Evolutionary conservation across 2,888 invertebrate species (phyloP), one percentile per base, ranked within the genome.

Genomic region (Ichneumon xanthorius): DNA sequence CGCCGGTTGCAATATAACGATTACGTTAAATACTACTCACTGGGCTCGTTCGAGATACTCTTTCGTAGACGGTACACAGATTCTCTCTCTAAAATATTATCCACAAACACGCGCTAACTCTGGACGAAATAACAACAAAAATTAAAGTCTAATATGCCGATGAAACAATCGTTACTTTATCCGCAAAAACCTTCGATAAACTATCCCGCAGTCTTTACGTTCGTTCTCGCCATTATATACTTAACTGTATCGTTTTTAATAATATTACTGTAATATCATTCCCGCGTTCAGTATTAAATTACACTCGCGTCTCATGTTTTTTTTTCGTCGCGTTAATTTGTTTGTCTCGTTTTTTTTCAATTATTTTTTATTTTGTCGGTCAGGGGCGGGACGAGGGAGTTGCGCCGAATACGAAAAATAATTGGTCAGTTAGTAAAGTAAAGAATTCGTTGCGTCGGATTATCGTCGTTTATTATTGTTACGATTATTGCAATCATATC

Each of bases 221-320:
- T 76, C 53, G 45, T 71, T 82, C 72, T 81, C 83, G 84, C 85
- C 82, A 84, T 86, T 79, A 77, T 70, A 73, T 71, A 77, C 73
- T 84, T 84, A 48, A 84, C 70, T 63, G 26, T 63, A 76, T 77
- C 53, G 75, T 65, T 79, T 61, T 33, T 68, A 79, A 50, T 53
- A 65, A 26, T 79, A 79, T 75, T 82, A 76, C 75, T 80, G 53
- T 82, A 67, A 76, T 82, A 85, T 85, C 85, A 85, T 85, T 85
- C 85, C 85, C 85, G 75, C 82, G 82, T 85, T 80, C 85, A 85
- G 85, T 85, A 85, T 85, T 85, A 82, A 85, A 82, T 85, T 75
- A 76, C 58, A 75, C 79, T 79, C 70, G 73, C 78, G 70, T 85
- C 75, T 78, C 82, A 40, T 63, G 33, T 81, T 76, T 63, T 85